Evolutionary conservation across 2,888 invertebrate genomes (phyloP).

Genomic region (Aromia moschata): DNA sequence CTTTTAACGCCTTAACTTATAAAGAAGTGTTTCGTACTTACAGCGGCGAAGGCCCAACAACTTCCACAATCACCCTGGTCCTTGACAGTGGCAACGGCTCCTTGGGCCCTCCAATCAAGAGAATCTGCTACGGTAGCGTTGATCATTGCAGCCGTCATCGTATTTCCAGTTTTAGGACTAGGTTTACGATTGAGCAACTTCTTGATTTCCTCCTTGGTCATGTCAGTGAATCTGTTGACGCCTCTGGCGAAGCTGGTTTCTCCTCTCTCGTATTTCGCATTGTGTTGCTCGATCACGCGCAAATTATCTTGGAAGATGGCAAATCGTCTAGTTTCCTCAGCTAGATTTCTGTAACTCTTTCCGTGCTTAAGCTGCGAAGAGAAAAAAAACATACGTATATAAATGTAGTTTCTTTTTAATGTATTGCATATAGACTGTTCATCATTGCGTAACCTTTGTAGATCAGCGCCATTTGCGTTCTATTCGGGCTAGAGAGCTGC

Average conservation of each 20-base stretch:
- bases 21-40: slow-evolving; percentile 53
- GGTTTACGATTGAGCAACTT: slow-evolving; percentile 30
- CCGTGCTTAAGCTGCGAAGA: slow-evolving; percentile 10
- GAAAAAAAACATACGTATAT: too few species aligned
- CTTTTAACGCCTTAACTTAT: too few species aligned
- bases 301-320: slow-evolving; percentile 31
- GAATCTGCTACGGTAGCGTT: too few species aligned
- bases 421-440: too few species aligned
- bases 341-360: slow-evolving; percentile 15
- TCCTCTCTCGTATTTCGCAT: slow-evolving; percentile 30
- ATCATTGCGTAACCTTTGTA: too few species aligned
- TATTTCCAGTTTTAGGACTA: too few species aligned
- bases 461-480: too few species aligned
- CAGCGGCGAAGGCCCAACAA: slow-evolving; percentile 73
- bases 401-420: too few species aligned
- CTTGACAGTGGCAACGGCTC: slow-evolving; percentile 66
- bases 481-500: too few species aligned
- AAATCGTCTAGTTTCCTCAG: slow-evolving; percentile 26
- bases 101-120: slow-evolving; percentile 67
- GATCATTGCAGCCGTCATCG: too few species aligned
- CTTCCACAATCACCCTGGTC: slow-evolving; percentile 69
- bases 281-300: slow-evolving; percentile 29
- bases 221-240: slow-evolving; percentile 5
- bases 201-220: neutral
- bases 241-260: slow-evolving; percentile 9